These are phyloP conservation scores for Labeo rohita DNA, from an alignment of 2,113 vertebrate species.

Conservation along the genomic window DNA sequence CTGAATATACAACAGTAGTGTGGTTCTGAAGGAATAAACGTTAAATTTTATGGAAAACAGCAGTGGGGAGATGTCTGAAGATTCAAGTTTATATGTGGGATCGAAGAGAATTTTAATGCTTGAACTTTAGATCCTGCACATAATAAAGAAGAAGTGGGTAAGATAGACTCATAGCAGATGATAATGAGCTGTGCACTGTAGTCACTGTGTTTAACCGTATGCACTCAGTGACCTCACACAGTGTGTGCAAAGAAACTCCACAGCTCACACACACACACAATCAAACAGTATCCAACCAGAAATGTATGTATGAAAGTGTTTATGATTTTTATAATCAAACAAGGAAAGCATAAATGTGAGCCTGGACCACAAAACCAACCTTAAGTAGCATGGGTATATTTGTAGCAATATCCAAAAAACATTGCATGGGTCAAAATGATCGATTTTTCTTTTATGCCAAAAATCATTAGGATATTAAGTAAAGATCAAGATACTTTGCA, in stretches of 20 bases:
- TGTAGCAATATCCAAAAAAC: no score
- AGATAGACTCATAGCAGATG: not conserved
- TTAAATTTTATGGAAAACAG: not conserved
- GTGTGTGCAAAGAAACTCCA: not conserved
- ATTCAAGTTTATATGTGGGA: not conserved
- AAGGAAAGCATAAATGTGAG: not conserved
- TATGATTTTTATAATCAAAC: not conserved
- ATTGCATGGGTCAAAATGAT: no score
- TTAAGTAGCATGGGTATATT: no score
- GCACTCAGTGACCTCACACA: not conserved
- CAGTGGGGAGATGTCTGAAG: not conserved
- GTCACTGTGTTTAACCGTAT: not conserved
- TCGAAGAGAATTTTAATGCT: not conserved
- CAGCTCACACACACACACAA: not conserved
- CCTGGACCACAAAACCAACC: no score
- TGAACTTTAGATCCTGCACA: not conserved
- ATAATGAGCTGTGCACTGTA: not conserved
- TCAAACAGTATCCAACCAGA: not conserved
- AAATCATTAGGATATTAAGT: no score
- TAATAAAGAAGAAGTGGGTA: not conserved
- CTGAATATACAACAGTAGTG: not conserved
- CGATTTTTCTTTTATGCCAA: no score
- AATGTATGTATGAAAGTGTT: not conserved
- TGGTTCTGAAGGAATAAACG: not conserved
- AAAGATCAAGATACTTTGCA: no score